These are phyloP conservation scores for Anser cygnoides DNA, from an alignment of 2,113 vertebrate species.

Conservation along the genomic window DNA sequence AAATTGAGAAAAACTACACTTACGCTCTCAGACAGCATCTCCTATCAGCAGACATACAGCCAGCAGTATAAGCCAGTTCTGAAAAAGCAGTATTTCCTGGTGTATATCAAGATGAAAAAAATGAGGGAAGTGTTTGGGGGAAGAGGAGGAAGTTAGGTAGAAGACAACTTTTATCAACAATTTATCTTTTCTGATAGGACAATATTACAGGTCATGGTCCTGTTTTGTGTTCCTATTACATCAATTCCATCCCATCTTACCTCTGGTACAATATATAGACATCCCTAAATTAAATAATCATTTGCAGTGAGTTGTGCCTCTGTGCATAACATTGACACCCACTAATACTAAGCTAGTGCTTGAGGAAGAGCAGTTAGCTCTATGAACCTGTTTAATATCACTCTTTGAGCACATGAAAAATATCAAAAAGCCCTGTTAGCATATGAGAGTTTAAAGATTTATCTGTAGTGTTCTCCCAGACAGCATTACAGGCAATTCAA, in stretches of 20 bases:
- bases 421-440: not conserved
- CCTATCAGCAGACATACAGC: not conserved
- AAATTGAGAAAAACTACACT: not conserved
- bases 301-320: not conserved
- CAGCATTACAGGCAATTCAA: not conserved
- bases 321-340: not conserved
- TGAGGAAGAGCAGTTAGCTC: not conserved
- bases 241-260: too few relatives aligned
- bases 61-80: not conserved
- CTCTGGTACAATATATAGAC: not conserved
- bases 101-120: not conserved
- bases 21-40: not conserved
- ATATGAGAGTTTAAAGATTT: not conserved
- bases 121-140: rapidly evolving
- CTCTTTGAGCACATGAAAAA: not conserved
- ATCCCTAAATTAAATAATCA: not conserved
- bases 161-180: not conserved
- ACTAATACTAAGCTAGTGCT: not conserved
- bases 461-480: not conserved
- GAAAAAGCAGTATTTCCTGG: not conserved
- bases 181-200: not conserved
- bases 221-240: not conserved
- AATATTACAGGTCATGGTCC: not conserved
- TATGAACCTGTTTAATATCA: not conserved
- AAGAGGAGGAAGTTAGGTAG: too few relatives aligned